These are phyloP conservation scores for Drosophila nr. fundita DNA, from an alignment of 2,888 invertebrate genomes.

Conservation along the genomic window DNA sequence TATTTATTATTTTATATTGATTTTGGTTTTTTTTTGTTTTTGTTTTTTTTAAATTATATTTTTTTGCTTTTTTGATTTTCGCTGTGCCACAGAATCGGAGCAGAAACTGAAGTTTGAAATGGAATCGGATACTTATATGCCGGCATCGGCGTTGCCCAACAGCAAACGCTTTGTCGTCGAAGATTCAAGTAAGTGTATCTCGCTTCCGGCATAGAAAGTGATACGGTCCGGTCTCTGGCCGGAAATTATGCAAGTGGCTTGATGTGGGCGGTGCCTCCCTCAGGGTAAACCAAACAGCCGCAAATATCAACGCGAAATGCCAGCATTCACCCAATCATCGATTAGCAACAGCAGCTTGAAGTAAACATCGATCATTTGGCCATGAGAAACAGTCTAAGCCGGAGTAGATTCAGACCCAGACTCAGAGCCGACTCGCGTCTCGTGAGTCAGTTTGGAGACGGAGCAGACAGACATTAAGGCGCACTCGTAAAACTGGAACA, in stretches of 20 bases:
- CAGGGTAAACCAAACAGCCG: not conserved
- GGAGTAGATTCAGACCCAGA: not conserved
- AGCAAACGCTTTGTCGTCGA: constrained; percentile 82
- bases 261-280: constrained; percentile 8
- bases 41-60: too few relatives aligned
- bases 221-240: not conserved
- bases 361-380: constrained; percentile 51
- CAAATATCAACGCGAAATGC: constrained; percentile 6
- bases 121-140: constrained; percentile 67
- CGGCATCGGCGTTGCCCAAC: constrained; percentile 63
- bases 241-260: constrained; percentile 2
- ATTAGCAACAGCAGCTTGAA: constrained; percentile 53
- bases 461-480: constrained; percentile 26
- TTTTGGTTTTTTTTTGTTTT: not conserved
- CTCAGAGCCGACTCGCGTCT: constrained; percentile 20
- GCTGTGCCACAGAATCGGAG: constrained; percentile 11
- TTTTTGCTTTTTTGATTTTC: constrained; percentile 10
- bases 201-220: constrained; percentile 65
- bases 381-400: constrained; percentile 33
- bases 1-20: not conserved
- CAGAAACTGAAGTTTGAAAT: constrained; percentile 39
- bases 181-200: constrained; percentile 79
- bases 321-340: constrained; percentile 53
- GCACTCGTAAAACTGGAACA: constrained; percentile 43
- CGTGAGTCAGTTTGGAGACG: constrained; percentile 26